Percentiles rank a stretch among this genome's conserved stretches.
These are phyloP conservation scores for Nematostella vectensis DNA, from an alignment of 92 coral and sea anemone species.

Conservation along the genomic window DNA sequence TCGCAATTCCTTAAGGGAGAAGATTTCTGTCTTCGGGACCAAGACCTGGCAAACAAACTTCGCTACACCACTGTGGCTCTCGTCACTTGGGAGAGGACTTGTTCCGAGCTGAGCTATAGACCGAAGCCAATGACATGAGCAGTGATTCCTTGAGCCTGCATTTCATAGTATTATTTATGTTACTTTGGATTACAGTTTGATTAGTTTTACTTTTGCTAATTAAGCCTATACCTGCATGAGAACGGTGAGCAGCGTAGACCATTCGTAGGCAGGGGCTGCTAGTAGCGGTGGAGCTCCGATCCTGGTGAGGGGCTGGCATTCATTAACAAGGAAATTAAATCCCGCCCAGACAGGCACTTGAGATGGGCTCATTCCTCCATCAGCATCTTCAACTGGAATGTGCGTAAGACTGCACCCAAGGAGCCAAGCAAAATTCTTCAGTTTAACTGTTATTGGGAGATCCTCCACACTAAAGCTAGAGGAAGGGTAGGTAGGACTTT, in stretches of 20 bases:
- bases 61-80: too few species aligned
- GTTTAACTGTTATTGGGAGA: conserved; percentile 21
- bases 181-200: too few species aligned
- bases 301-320: conserved; percentile 18
- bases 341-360: conserved; percentile 34
- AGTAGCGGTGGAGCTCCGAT: conserved; percentile 31
- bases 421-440: conserved; percentile 39
- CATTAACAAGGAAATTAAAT: conserved; percentile 7
- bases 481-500: conserved; percentile 21
- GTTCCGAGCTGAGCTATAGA: too few species aligned
- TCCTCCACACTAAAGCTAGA: conserved; percentile 18
- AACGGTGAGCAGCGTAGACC: conserved; percentile 33
- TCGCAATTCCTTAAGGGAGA: too few species aligned
- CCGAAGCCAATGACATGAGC: too few species aligned
- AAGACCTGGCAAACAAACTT: too few species aligned
- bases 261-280: conserved; percentile 52
- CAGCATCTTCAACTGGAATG: conserved; percentile 8
- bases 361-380: conserved; percentile 13
- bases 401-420: conserved; percentile 25
- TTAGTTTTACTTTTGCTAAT: too few species aligned
- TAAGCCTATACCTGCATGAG: conserved; percentile 23
- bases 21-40: too few species aligned
- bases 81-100: too few species aligned
- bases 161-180: too few species aligned
- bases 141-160: too few species aligned